Evolutionary conservation across 92 coral and sea anemone species (phyloP), one percentile per base, ranked within the genome.

Genomic region (Phenganax marumi): DNA sequence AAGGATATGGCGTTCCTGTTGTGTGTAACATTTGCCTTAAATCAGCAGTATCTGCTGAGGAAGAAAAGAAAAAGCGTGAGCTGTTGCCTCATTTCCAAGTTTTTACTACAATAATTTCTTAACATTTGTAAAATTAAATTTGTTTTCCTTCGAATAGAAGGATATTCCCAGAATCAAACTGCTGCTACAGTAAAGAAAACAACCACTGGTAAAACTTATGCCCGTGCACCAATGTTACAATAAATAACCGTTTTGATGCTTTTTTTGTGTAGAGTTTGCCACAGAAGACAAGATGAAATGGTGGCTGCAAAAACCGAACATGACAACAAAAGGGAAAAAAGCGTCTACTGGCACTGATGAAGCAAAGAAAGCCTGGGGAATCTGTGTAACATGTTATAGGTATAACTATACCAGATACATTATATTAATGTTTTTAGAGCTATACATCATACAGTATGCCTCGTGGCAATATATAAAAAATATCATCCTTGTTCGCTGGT

Each of bases 1-100:
- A 68, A 68, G 48, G 73, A 68, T 68, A 68, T 68, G 73, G 73
- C 48, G 25, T 68, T 68, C 73, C 73, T 68, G 73, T 68, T 68
- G 0, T 68, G 48, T 68, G 73, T 48, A 68, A 68, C 73, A 68
- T n/a, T 25, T 68, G 47, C 19, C 51, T 46, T 9, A 68, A 68
- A 68, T 25, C 73, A 68, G 19, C 21, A 3, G 48, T 25, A 68
- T 68, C 49, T 0, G 18, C 51, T 68, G 73, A 26, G 51, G 73
- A 68, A 22, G 14, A 46, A 17, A 9, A 68, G 39, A 46, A 68
- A 25, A 68, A 8, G 8, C 7, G 73, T 26, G 51, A 25, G 73
- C 12, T 46, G 48, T 68, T 25, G 10, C 46, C 6, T 19, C 46
- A 26, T 14, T 14, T 56, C 63, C 63, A 56, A 21, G 22, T 14